Conservation (phyloP, 2,113 vertebrate species). For the Leucoraja erinaceus region DNA sequence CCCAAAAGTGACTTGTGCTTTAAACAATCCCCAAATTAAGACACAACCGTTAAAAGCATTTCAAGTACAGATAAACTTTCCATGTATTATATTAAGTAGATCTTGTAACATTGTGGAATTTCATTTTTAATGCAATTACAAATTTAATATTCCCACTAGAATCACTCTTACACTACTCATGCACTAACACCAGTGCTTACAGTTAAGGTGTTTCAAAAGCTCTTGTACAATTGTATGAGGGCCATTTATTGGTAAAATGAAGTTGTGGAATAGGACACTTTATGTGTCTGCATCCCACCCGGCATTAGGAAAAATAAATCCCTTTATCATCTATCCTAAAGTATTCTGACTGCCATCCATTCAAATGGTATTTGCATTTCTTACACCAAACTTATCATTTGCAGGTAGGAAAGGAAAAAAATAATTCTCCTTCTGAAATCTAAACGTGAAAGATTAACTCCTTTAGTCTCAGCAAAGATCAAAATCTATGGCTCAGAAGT, state of each 20-base stretch:
- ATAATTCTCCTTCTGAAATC: background rate
- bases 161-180: background rate
- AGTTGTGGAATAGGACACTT: background rate
- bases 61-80: background rate
- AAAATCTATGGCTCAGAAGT: background rate
- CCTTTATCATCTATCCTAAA: background rate
- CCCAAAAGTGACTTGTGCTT: conserved; percentile 3
- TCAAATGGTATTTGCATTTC: background rate
- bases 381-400: background rate
- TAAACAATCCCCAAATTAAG: background rate
- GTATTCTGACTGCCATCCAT: background rate
- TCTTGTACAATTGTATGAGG: background rate
- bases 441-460: background rate
- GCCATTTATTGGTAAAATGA: no score
- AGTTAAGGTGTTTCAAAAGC: background rate
- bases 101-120: background rate
- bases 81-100: background rate
- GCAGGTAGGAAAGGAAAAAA: background rate
- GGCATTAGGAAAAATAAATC: background rate
- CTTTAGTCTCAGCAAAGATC: background rate
- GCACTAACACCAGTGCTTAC: background rate
- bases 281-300: background rate
- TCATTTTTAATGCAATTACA: background rate
- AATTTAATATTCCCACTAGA: background rate
- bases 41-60: background rate